Conservation (phyloP, 2,888 invertebrate genomes). For the Antheraea yamamai region DNA sequence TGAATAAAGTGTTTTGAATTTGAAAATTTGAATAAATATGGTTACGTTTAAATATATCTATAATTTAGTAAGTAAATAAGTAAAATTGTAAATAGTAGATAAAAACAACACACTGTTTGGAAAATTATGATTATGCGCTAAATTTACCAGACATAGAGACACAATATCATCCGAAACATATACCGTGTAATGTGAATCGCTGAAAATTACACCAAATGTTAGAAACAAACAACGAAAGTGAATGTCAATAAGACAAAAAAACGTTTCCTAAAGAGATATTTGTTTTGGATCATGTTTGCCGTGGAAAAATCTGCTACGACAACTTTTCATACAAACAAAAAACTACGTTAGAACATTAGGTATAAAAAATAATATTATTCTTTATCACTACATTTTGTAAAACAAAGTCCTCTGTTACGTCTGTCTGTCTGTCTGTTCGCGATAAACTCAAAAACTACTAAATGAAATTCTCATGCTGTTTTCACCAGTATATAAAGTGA, state of each 20-base stretch:
- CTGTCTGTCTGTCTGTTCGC: no score
- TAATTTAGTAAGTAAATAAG: no score
- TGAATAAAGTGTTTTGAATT: no score
- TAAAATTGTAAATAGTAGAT: no score
- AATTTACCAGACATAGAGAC: background rate
- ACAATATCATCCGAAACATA: slow-evolving; percentile 39
- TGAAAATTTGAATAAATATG: no score
- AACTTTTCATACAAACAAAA: slow-evolving; percentile 40
- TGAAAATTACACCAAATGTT: slow-evolving; percentile 49
- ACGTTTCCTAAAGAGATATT: slow-evolving; percentile 45
- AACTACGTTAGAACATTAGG: background rate
- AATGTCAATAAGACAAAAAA: slow-evolving; percentile 68
- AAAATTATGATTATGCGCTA: background rate
- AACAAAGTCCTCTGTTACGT: no score
- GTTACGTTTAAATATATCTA: no score
- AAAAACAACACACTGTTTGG: no score
- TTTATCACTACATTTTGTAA: no score
- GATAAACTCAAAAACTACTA: no score
- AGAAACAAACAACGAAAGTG: slow-evolving; percentile 64
- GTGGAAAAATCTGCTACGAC: slow-evolving; percentile 39
- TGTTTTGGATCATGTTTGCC: slow-evolving; percentile 49
- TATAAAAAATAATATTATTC: background rate
- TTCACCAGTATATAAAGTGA: no score
- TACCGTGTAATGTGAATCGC: slow-evolving; percentile 43
- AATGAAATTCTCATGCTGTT: no score